phyloP scores from a whole-genome alignment of 1,140 invertebrate genomes.

The Idris sp. region DNA sequence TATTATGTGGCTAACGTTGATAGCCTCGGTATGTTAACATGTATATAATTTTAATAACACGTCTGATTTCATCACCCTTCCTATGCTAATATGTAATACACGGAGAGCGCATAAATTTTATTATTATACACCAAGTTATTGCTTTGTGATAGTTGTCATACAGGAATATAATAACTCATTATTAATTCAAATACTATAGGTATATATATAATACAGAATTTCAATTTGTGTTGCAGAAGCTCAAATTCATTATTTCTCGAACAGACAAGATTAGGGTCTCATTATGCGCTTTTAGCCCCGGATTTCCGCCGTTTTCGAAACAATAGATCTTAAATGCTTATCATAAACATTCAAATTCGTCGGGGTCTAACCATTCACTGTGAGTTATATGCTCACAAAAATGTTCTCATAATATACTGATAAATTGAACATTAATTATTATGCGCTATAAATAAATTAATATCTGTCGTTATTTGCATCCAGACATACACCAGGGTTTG shows the following conservation, averaged over 20 bases:
- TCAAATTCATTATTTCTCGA: conserved; percentile 63
- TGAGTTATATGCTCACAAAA: conserved; percentile 46
- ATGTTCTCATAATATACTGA: conserved; percentile 27
- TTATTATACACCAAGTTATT: conserved; percentile 38
- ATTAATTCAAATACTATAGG: conserved; percentile 59
- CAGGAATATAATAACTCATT: conserved; percentile 59
- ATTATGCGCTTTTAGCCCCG: conserved; percentile 64
- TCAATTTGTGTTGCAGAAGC: conserved; percentile 60
- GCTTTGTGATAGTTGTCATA: conserved; percentile 55
- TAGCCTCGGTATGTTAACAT: conserved; percentile 23
- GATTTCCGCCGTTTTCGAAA: conserved; percentile 63
- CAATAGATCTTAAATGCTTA: conserved; percentile 64
- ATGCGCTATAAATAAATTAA: conserved; percentile 41
- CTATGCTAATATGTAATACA: conserved; percentile 34
- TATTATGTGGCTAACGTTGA: conserved; percentile 14
- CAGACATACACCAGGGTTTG: no score
- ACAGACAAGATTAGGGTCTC: conserved; percentile 64
- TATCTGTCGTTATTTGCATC: conserved; percentile 21
- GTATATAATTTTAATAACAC: conserved; percentile 53
- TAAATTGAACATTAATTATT: conserved; percentile 47
- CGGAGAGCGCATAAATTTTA: conserved; percentile 45
- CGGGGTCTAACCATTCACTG: conserved; percentile 46
- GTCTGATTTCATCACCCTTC: conserved; percentile 36
- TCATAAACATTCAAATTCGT: conserved; percentile 61
- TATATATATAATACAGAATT: conserved; percentile 56